Percentiles rank a stretch among this genome's conserved stretches.
Conservation (phyloP, 2,888 invertebrate species). For the Trissoscelio sp. region DNA sequence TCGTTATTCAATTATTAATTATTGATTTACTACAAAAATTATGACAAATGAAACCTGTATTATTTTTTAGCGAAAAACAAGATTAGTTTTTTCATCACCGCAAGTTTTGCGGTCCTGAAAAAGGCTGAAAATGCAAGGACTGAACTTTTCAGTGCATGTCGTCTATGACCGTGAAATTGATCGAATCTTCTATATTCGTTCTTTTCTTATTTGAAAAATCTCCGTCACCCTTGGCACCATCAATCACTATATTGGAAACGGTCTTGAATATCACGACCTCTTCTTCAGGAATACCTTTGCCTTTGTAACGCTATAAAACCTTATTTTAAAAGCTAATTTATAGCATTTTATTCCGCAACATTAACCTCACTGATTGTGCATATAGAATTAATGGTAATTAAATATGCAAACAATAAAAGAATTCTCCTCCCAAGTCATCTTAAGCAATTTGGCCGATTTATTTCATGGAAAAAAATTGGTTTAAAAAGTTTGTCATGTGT, state of each 20-base stretch:
- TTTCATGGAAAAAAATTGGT: too few species aligned
- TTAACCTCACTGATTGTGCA: conserved; percentile 23
- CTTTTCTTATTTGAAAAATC: conserved; percentile 64
- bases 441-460: not conserved
- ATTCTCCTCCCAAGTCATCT: not conserved
- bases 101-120: conserved; percentile 9
- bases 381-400: conserved; percentile 30
- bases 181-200: conserved; percentile 50
- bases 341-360: conserved; percentile 38
- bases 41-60: not conserved
- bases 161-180: conserved; percentile 64
- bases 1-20: too few species aligned
- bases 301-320: conserved; percentile 53
- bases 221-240: conserved; percentile 60
- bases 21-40: not conserved
- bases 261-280: conserved; percentile 60
- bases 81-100: not conserved
- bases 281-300: conserved; percentile 46
- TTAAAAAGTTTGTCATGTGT: not conserved
- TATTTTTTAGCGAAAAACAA: too few species aligned
- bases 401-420: conserved; percentile 3
- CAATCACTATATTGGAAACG: conserved; percentile 66
- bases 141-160: conserved; percentile 53
- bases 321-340: conserved; percentile 57
- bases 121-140: conserved; percentile 30